Base-by-base conservation (phyloP, 1,140 invertebrate species). In the Neodiprion lecontei region DNA sequence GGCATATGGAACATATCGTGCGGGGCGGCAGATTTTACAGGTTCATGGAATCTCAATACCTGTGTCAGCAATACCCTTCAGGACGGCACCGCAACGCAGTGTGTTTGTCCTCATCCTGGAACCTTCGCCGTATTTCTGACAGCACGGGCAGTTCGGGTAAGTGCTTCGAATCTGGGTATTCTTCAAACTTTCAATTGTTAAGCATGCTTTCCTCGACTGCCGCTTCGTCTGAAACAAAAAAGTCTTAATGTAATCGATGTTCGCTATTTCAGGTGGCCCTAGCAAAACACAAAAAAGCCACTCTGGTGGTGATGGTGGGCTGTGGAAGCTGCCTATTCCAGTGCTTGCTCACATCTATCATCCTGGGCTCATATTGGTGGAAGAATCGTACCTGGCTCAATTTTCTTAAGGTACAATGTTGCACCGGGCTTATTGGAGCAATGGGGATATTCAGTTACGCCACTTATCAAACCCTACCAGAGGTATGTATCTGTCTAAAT, bases 331-430 rank as follows among this genome's bases (percentile, higher is more conserved):
- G 92, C 78, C 84, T 92, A 12, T 80, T 91, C 14, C 91, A 92
- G 72, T 90, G 90, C 73, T 82, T 90, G 9, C 76, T 92, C 8
- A 88, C 91, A 3, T 87, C 90, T 8, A 81, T 91, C 53, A 87
- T 92, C 69, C 85, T 92, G 14, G 81, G 91, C 28, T 86, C 88
- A 21, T 90, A 90, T 78, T 92, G 92, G 90, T 90, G 89, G 81
- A 90, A 89, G 74, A 89, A 90, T 74, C 89, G 90, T 70, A 92
- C 89, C 72, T 92, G 91, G 82, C 82, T 93, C 40, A 90, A 92
- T 77, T 92, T 92, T 86, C 86, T 93, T 65, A 93, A 93, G 86
- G 88, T 93, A 74, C 92, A 93, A 78, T 92, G 91, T 79, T 92
- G 92, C 78, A 83, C 87, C 53, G 91, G 91, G 48, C 86, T 92